Conservation (phyloP, 2,113 vertebrate species). For the Lepidothrix coronata region DNA sequence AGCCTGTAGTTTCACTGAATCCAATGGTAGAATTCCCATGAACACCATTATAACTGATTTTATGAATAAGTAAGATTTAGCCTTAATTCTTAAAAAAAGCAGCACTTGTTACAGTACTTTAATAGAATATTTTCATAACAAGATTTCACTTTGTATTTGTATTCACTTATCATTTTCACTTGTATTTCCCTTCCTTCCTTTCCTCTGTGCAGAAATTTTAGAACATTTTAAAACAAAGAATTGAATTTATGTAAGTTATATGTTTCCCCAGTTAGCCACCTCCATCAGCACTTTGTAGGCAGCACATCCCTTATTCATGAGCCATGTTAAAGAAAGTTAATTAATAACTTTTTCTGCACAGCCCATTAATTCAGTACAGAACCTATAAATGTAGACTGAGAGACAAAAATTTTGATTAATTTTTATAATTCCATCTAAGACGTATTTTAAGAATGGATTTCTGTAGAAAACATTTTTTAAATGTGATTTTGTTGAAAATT, state of each 20-base stretch:
- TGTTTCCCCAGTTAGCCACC: not conserved
- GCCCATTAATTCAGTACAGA: conserved; percentile 36
- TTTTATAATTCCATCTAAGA: conserved; percentile 44
- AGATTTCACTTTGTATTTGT: not conserved
- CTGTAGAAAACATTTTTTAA: conserved; percentile 44
- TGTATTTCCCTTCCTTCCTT: not conserved
- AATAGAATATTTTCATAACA: not conserved
- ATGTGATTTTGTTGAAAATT: conserved; percentile 39
- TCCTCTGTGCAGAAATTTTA: not conserved
- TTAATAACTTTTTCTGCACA: conserved; percentile 47
- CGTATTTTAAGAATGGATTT: conserved; percentile 31
- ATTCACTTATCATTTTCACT: not conserved
- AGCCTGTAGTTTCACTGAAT: not conserved
- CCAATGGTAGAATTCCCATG: not conserved
- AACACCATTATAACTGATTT: not conserved
- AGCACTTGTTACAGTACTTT: not conserved
- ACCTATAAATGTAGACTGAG: conserved; percentile 32
- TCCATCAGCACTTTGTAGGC: not conserved
- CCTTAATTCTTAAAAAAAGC: not conserved
- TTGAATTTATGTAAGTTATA: not conserved
- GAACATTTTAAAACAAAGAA: not conserved
- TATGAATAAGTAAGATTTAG: not conserved
- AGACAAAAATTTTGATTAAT: conserved; percentile 56
- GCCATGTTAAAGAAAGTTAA: conserved; percentile 37
- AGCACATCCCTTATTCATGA: conserved; percentile 45